Percentiles rank a stretch among this genome's conserved stretches.
Conservation (phyloP, 2,888 invertebrate species). For the Syrista parreyssii region DNA sequence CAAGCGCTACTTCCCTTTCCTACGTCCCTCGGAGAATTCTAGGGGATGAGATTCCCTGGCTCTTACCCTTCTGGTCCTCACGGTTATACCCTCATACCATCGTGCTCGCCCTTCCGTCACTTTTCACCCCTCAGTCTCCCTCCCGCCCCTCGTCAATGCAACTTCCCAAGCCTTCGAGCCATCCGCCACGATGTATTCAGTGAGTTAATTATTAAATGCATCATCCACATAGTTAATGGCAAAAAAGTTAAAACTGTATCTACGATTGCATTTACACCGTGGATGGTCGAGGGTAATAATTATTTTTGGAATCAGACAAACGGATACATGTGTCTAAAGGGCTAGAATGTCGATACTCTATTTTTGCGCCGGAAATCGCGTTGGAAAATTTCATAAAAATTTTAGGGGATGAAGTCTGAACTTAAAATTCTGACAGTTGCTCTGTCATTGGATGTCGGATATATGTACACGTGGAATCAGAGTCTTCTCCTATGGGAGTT, state of each 20-base stretch:
- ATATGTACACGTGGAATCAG: background rate
- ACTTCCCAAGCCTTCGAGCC: constrained; percentile 48
- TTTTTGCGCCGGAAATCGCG: background rate
- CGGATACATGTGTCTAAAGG: background rate
- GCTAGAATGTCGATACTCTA: background rate
- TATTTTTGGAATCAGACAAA: background rate
- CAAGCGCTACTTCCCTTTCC: constrained; percentile 5
- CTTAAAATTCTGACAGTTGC: background rate
- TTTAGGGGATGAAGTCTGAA: background rate
- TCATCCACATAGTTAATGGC: constrained; percentile 27
- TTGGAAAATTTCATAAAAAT: background rate
- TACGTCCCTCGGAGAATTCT: background rate
- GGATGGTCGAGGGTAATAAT: background rate
- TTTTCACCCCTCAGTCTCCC: background rate
- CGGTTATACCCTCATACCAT: background rate
- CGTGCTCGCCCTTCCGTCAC: background rate
- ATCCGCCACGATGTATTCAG: constrained; percentile 51
- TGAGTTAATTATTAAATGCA: constrained; percentile 59
- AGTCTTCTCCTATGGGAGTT: background rate
- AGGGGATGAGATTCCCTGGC: background rate
- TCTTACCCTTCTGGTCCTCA: background rate
- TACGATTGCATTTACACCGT: background rate
- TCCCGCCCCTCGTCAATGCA: constrained; percentile 5
- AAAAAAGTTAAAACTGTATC: background rate
- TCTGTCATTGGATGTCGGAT: background rate